Evolutionary conservation across 1,140 invertebrate genomes (phyloP).

Genomic region (Paralvinella palmiformis): DNA sequence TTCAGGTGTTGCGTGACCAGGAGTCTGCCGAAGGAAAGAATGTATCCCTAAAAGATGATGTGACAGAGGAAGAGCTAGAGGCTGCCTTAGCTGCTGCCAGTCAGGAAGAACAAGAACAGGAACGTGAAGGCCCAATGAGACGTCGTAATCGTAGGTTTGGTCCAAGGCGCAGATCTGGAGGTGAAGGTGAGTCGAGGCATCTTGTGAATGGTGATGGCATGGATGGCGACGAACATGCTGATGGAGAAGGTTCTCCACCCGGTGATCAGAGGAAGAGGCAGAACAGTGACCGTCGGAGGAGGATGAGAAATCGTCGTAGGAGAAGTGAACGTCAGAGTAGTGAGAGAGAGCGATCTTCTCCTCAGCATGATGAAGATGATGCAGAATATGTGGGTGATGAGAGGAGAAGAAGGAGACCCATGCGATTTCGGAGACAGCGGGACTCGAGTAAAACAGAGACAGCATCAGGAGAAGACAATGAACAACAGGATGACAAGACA

Average conservation of each 20-base stretch:
- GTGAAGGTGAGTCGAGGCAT: neutral
- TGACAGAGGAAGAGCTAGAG: too few species aligned
- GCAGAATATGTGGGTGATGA: neutral
- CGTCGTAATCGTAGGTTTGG: conserved; percentile 2
- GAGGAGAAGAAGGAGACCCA: neutral
- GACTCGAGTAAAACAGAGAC: too few species aligned
- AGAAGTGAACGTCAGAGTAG: neutral
- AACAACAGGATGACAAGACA: too few species aligned
- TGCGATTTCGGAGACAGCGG: conserved; percentile 3
- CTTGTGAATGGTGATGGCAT: neutral
- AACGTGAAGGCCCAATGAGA: neutral
- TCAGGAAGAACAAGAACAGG: too few species aligned
- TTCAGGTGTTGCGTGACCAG: too few species aligned
- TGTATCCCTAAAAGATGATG: too few species aligned
- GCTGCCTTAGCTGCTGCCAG: too few species aligned
- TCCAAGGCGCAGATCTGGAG: neutral
- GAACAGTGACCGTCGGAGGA: neutral
- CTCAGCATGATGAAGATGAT: neutral
- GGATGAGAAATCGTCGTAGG: neutral
- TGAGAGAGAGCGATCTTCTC: neutral
- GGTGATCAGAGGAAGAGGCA: neutral
- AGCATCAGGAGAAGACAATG: too few species aligned
- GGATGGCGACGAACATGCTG: conserved; percentile 1
- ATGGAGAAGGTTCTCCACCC: neutral
- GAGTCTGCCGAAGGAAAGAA: too few species aligned